A percentile compares a stretch with the other conserved stretches of the same genome.
These are phyloP conservation scores for Pterophyllum scalare DNA, from an alignment of 2,113 vertebrate genomes.

Conservation along the genomic window DNA sequence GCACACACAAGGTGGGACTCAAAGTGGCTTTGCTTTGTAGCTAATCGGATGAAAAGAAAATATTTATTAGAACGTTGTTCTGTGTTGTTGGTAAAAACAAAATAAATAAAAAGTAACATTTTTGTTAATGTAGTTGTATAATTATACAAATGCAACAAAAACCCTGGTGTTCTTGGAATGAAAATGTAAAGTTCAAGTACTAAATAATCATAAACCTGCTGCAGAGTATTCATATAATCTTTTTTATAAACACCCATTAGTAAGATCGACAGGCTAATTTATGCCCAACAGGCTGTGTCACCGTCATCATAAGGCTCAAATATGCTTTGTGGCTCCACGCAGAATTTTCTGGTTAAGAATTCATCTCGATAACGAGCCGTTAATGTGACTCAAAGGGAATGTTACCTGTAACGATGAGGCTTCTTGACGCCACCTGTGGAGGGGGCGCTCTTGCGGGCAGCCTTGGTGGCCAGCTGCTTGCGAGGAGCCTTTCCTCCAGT, in stretches of 20 bases:
- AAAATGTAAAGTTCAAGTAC: no score
- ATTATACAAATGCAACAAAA: no score
- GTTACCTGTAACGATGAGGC: conserved; percentile 88
- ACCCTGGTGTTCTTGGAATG: no score
- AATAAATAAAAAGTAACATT: no score
- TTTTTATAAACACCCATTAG: background rate
- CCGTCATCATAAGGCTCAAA: background rate
- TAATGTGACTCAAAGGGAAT: background rate
- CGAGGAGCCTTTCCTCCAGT: conserved; percentile 93
- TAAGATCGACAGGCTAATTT: background rate
- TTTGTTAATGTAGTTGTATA: no score
- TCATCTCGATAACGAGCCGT: background rate
- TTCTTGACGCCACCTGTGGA: conserved; percentile 92
- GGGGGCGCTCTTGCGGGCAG: conserved; percentile 91
- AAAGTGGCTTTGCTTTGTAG: no score
- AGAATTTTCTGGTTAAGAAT: rapidly evolving
- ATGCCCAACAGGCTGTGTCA: background rate
- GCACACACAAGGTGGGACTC: no score
- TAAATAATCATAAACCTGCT: no score
- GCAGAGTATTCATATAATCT: no score
- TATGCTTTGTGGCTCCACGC: rapidly evolving
- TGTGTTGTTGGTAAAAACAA: no score
- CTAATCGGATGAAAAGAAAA: no score
- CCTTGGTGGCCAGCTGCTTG: conserved; percentile 92
- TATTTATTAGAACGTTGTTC: no score